Evolutionary conservation across 2,888 invertebrate genomes (phyloP).

Genomic region (Eupithecia centaureata): DNA sequence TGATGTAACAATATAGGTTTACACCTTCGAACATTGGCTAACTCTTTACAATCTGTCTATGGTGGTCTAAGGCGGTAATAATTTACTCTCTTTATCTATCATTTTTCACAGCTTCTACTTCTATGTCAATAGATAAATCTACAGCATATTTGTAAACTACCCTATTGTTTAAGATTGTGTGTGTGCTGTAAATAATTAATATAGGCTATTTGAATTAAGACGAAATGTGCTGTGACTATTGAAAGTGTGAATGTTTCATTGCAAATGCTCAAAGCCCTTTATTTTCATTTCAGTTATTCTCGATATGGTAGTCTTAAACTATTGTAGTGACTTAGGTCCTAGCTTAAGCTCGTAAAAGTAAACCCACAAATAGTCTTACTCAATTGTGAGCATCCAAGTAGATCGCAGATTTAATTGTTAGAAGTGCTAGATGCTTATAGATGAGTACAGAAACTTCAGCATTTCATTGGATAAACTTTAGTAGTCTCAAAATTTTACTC

Average conservation of each 20-base stretch:
- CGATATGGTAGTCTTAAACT: conserved; percentile 31
- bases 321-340: conserved; percentile 29
- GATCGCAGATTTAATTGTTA: conserved; percentile 51
- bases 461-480: conserved; percentile 10
- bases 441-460: conserved; percentile 35
- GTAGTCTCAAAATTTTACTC: conserved; percentile 12
- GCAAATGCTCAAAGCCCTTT: conserved; percentile 70
- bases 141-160: conserved; percentile 3
- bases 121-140: neutral
- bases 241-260: conserved; percentile 62
- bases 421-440: conserved; percentile 59
- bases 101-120: neutral
- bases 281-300: conserved; percentile 25
- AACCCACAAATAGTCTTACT: neutral
- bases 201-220: conserved; percentile 53
- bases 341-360: conserved; percentile 20
- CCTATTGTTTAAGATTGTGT: conserved; percentile 51
- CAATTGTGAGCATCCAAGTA: conserved; percentile 19
- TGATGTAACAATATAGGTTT: neutral
- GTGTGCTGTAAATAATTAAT: conserved; percentile 74
- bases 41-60: neutral
- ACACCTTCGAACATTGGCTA: neutral
- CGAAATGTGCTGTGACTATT: conserved; percentile 75
- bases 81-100: neutral
- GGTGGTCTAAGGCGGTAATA: neutral